phyloP scores from a whole-genome alignment of 2,113 vertebrate genomes.

The Phyllopteryx taeniolatus region DNA sequence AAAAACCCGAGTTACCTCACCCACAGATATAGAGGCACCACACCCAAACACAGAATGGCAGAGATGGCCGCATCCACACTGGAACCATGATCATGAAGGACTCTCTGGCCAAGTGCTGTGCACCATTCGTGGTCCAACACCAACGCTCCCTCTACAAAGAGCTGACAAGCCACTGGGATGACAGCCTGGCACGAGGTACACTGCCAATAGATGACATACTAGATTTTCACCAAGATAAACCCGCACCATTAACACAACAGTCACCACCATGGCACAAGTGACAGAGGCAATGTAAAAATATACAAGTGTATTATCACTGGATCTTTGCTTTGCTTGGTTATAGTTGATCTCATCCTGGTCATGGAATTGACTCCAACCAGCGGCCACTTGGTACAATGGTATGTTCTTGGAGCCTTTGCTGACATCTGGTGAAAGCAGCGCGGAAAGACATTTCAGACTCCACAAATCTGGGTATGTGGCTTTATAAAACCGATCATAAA shows the following conservation, averaged over 20 bases:
- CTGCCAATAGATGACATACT: conserved; percentile 59
- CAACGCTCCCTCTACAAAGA: conserved; percentile 74
- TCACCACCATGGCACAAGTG: conserved; percentile 77
- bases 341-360: conserved; percentile 72
- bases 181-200: not conserved
- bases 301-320: conserved; percentile 70
- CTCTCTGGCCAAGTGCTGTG: conserved; percentile 73
- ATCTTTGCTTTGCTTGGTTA: conserved; percentile 70
- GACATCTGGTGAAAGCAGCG: conserved; percentile 72
- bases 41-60: conserved; percentile 76
- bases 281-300: conserved; percentile 73
- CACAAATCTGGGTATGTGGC: no score
- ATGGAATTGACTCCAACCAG: conserved; percentile 74
- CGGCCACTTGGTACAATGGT: conserved; percentile 76
- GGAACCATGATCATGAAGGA: conserved; percentile 79
- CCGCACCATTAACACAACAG: conserved; percentile 81
- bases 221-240: conserved; percentile 80
- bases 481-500: not conserved
- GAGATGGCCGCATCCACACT: conserved; percentile 84
- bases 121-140: conserved; percentile 79
- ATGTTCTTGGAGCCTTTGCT: conserved; percentile 74
- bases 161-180: conserved; percentile 56
- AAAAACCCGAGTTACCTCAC: conserved; percentile 64
- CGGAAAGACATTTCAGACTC: not conserved
- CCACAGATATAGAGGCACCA: conserved; percentile 86